These are phyloP conservation scores for Slavum lentiscoides DNA, from an alignment of 2,888 invertebrate genomes.

Conservation along the genomic window DNA sequence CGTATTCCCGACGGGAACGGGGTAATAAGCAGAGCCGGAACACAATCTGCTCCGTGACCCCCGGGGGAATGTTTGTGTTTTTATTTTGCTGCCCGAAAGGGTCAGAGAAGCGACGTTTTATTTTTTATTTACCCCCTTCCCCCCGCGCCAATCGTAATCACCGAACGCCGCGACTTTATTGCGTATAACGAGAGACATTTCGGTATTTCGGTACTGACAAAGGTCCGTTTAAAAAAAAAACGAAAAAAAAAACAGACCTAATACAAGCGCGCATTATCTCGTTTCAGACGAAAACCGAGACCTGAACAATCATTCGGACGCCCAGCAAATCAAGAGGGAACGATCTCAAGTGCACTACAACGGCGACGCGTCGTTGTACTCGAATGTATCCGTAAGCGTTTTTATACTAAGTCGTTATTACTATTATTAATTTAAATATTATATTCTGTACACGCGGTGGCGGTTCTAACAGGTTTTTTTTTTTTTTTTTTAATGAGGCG, in stretches of 20 bases:
- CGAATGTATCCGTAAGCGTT: constrained; percentile 68
- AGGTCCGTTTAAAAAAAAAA: too few species aligned
- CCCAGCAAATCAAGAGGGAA: constrained; percentile 83
- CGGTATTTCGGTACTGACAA: too few species aligned
- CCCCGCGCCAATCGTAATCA: too few species aligned
- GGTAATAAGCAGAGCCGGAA: constrained; percentile 52
- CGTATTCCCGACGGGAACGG: constrained; percentile 52
- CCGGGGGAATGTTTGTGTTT: constrained; percentile 51
- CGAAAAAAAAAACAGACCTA: too few species aligned
- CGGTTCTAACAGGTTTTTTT: too few species aligned
- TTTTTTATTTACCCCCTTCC: neutral
- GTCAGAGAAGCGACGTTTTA: constrained; percentile 2
- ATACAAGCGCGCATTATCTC: too few species aligned
- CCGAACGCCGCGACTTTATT: too few species aligned
- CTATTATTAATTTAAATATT: too few species aligned
- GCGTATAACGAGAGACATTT: too few species aligned
- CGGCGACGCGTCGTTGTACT: constrained; percentile 75
- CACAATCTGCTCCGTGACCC: constrained; percentile 51
- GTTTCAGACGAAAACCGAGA: constrained; percentile 83
- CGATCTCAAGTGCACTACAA: constrained; percentile 77
- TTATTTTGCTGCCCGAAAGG: constrained; percentile 43
- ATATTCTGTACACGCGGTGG: too few species aligned
- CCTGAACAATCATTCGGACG: constrained; percentile 75
- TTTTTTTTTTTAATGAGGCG: too few species aligned
- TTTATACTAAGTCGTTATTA: neutral